phyloP scores from a whole-genome alignment of 2,113 vertebrate genomes.

The Benthochromis sp. region DNA sequence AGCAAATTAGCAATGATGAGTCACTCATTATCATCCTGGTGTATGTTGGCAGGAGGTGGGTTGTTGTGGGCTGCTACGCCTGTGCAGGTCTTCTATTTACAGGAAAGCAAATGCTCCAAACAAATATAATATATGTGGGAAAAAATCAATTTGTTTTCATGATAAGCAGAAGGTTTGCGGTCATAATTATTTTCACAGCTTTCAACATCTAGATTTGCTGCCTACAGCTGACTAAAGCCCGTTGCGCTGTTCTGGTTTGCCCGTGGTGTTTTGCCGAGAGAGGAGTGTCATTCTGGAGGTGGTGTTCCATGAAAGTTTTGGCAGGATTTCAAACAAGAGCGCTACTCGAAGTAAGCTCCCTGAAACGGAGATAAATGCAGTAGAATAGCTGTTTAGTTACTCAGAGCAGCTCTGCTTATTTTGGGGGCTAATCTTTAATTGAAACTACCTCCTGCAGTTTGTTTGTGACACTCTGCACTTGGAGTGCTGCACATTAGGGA shows the following conservation, averaged over 20 bases:
- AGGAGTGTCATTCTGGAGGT: neutral
- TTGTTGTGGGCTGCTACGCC: constrained; percentile 34
- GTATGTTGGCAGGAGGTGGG: constrained; percentile 28
- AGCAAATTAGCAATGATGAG: constrained; percentile 50
- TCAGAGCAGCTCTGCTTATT: neutral
- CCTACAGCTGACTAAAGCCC: neutral
- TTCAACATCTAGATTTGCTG: neutral
- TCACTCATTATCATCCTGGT: constrained; percentile 47
- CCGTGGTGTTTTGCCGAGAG: neutral
- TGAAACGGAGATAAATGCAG: neutral
- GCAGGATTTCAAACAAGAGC: neutral
- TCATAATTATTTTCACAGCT: neutral
- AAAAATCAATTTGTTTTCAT: constrained; percentile 6
- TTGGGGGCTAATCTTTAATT: neutral
- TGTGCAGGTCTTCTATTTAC: constrained; percentile 20
- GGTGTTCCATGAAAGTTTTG: neutral
- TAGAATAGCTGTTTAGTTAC: neutral
- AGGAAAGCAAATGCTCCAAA: neutral
- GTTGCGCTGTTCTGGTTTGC: neutral
- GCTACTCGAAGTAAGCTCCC: neutral
- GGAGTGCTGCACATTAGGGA: neutral
- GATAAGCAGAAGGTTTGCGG: constrained; percentile 1
- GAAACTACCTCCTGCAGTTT: constrained; percentile 15
- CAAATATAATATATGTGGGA: neutral
- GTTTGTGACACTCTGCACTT: neutral